A percentile compares a stretch with the other conserved stretches of the same genome.
phyloP scores from a whole-genome alignment of 2,888 invertebrate genomes.

The Rhabditoides inermis region DNA sequence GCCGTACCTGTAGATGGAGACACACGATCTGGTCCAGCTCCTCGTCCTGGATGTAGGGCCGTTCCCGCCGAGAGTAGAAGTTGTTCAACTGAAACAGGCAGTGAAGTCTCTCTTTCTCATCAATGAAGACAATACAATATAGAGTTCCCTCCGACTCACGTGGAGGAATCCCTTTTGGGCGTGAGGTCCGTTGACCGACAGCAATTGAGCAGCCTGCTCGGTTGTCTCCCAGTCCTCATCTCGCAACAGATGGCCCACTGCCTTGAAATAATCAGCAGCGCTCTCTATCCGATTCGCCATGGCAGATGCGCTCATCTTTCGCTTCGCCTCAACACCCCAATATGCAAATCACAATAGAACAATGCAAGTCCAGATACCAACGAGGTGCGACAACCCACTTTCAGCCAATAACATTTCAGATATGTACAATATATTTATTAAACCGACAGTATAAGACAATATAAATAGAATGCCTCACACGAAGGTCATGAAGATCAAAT shows the following conservation, averaged over 20 bases:
- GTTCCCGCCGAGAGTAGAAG: constrained; percentile 17
- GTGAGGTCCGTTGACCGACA: constrained; percentile 28
- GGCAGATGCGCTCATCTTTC: not conserved
- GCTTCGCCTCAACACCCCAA: not conserved
- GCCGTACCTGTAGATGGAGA: constrained; percentile 24
- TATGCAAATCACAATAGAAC: not conserved
- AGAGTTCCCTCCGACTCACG: no score
- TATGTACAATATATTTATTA: no score
- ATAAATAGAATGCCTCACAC: no score
- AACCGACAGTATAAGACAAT: no score
- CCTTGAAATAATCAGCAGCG: constrained; percentile 28
- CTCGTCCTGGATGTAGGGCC: constrained; percentile 29
- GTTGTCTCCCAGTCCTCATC: constrained; percentile 21
- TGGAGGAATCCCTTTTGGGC: constrained; percentile 20
- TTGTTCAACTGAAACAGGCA: constrained; percentile 15
- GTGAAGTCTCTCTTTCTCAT: not conserved
- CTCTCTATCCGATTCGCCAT: constrained; percentile 1
- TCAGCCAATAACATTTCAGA: no score
- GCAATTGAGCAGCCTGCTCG: constrained; percentile 22
- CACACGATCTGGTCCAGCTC: constrained; percentile 29
- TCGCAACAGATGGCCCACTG: constrained; percentile 17
- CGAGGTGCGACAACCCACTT: no score
- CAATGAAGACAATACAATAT: not conserved
- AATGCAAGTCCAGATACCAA: no score
- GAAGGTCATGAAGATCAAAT: no score